A percentile compares a stretch with the other conserved stretches of the same genome.
These are phyloP conservation scores for Anthophora plumipes DNA, from an alignment of 2,888 invertebrate genomes.

Conservation along the genomic window DNA sequence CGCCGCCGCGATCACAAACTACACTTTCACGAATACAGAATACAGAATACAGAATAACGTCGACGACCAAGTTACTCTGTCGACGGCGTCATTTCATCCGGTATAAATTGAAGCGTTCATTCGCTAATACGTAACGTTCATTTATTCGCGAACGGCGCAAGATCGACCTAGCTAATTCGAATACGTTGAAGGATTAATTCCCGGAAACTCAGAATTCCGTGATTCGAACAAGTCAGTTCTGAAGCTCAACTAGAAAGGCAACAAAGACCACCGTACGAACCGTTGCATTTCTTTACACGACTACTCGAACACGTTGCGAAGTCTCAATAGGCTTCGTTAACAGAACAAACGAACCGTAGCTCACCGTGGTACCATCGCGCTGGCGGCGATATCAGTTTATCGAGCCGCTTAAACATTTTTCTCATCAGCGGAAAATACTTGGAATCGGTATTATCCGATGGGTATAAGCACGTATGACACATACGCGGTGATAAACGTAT, in stretches of 20 bases:
- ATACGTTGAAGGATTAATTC: neutral
- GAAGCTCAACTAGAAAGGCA: constrained; percentile 13
- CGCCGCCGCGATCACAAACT: too few relatives aligned
- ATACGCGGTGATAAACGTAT: too few relatives aligned
- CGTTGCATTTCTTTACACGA: constrained; percentile 5
- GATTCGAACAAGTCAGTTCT: neutral
- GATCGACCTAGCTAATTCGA: too few relatives aligned
- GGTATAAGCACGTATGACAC: too few relatives aligned
- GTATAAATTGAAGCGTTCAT: constrained; percentile 29
- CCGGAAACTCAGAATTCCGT: neutral
- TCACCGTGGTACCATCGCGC: constrained; percentile 54
- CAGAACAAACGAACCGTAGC: constrained; percentile 34
- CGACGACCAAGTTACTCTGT: neutral
- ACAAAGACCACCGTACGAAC: constrained; percentile 55
- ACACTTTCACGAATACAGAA: too few relatives aligned
- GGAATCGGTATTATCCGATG: constrained; percentile 47
- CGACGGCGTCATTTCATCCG: constrained; percentile 9
- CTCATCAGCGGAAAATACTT: too few relatives aligned
- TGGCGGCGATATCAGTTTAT: neutral
- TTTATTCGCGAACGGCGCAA: neutral
- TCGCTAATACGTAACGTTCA: constrained; percentile 4
- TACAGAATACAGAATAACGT: too few relatives aligned
- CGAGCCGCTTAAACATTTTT: constrained; percentile 25
- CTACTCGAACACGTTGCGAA: constrained; percentile 8
- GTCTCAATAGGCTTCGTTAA: constrained; percentile 7